Conservation (phyloP, 2,113 vertebrate species). For the Edolisoma coerulescens region DNA sequence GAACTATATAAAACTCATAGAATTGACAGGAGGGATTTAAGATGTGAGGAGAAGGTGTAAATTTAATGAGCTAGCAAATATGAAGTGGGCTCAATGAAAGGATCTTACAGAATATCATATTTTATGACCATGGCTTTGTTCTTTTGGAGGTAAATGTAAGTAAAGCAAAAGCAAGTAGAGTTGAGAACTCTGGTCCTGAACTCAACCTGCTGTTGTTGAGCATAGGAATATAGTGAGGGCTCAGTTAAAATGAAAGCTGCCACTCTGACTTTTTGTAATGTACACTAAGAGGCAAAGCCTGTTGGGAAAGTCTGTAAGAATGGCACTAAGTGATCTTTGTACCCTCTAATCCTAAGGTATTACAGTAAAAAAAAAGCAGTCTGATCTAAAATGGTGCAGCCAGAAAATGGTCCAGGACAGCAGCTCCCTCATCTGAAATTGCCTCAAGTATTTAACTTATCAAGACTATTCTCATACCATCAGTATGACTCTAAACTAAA, state of each 20-base stretch:
- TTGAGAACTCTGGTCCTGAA: neutral
- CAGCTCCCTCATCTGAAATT: neutral
- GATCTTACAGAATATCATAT: neutral
- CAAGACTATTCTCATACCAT: neutral
- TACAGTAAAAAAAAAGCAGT: neutral
- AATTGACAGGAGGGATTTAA: neutral
- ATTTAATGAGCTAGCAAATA: neutral
- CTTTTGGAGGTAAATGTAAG: neutral
- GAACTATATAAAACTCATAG: neutral
- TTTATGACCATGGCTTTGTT: neutral
- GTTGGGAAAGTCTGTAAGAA: neutral
- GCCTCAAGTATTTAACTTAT: neutral
- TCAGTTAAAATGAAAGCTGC: neutral
- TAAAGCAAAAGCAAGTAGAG: neutral
- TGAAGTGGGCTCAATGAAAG: neutral
- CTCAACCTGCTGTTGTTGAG: neutral
- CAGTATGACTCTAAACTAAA: neutral
- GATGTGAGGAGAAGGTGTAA: neutral
- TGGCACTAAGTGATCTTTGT: neutral
- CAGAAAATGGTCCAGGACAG: neutral
- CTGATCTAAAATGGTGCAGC: neutral
- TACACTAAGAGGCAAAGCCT: neutral
- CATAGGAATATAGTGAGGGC: neutral
- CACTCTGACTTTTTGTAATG: neutral
- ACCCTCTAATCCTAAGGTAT: neutral